Percentiles rank a stretch among this genome's conserved stretches.
Evolutionary conservation across 2,113 vertebrate species (phyloP).

Genomic region (Leucopsar rothschildi): DNA sequence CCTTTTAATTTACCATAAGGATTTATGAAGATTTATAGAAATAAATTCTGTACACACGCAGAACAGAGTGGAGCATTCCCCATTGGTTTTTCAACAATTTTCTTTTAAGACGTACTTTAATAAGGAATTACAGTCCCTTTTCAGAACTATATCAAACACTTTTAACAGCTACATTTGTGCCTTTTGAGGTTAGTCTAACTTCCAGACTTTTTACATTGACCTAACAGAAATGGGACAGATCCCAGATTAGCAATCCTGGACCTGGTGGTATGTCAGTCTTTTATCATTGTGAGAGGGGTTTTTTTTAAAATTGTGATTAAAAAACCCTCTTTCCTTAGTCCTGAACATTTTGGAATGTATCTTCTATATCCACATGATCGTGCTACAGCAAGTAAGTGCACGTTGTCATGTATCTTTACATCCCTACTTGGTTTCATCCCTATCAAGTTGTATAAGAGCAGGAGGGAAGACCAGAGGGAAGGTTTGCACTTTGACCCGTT

Average conservation of each 20-base stretch:
- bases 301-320: background rate
- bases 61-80: background rate
- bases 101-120: background rate
- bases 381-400: background rate
- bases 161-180: background rate
- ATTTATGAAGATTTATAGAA: conserved; percentile 19
- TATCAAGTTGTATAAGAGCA: conserved; percentile 35
- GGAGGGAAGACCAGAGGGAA: conserved; percentile 53
- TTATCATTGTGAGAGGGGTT: background rate
- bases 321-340: background rate
- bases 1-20: background rate
- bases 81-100: background rate
- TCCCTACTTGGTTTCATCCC: conserved; percentile 26
- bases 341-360: conserved; percentile 11
- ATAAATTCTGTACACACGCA: background rate
- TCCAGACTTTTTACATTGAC: background rate
- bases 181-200: background rate
- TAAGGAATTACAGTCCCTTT: background rate
- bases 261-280: background rate
- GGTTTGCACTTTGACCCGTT: conserved; percentile 59
- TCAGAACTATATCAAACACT: background rate
- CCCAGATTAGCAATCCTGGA: conserved; percentile 9
- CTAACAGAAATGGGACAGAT: conserved; percentile 10
- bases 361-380: background rate
- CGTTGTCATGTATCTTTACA: background rate